These are phyloP conservation scores for Patagioenas fasciata DNA, from an alignment of 2,113 vertebrate species.

Conservation along the genomic window DNA sequence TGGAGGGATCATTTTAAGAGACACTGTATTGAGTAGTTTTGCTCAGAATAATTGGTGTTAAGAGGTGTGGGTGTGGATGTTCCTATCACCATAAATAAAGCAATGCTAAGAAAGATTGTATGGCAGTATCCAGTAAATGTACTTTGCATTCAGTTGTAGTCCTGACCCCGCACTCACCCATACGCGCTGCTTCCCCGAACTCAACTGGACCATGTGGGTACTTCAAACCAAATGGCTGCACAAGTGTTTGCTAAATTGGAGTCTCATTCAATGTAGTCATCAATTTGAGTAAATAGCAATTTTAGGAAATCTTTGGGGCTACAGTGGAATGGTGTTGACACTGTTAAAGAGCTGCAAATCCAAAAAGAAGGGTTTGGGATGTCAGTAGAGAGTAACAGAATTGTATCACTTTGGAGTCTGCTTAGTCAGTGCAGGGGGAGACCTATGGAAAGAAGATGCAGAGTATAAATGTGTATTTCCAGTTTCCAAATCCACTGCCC, in stretches of 20 bases:
- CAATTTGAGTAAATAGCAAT: neutral
- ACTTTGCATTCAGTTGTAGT: neutral
- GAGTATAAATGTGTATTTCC: neutral
- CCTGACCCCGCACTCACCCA: neutral
- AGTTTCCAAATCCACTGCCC: neutral
- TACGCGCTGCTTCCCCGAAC: neutral
- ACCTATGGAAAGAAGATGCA: neutral
- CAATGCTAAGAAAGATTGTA: neutral
- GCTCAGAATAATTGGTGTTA: neutral
- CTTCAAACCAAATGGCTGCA: neutral
- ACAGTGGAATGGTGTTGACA: accelerated
- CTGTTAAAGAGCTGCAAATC: neutral
- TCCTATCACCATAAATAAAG: neutral
- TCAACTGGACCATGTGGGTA: accelerated
- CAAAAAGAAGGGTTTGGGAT: neutral
- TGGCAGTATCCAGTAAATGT: neutral
- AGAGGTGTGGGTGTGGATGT: neutral
- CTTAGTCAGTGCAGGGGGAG: neutral
- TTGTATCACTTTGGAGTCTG: accelerated
- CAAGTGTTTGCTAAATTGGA: neutral
- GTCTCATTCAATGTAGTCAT: neutral
- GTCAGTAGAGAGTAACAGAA: neutral
- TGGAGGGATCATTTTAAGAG: neutral
- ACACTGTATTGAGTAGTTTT: neutral
- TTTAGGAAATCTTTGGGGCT: neutral